phyloP scores from a whole-genome alignment of 2,797 vertebrate genomes.

The Oryzias dopingdopingensis region DNA sequence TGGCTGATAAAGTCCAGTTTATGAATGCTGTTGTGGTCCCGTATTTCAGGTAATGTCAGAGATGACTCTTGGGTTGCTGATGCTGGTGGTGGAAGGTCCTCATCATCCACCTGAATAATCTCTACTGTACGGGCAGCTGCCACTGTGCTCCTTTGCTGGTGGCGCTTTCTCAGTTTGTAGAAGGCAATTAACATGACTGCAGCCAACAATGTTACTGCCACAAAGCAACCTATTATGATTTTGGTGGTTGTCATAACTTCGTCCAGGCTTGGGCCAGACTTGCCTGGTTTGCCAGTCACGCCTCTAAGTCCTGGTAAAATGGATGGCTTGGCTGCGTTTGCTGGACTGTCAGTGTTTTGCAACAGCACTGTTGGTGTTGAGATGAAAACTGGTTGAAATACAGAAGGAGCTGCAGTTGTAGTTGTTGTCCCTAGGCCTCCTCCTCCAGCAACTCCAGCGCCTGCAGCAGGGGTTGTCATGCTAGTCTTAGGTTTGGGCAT shows the following conservation, averaged over 20 bases:
- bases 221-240: conserved; percentile 98
- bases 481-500: conserved; percentile 88
- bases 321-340: conserved; percentile 67
- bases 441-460: conserved; percentile 62
- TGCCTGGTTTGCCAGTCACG: conserved; percentile 80
- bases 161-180: conserved; percentile 96
- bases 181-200: conserved; percentile 98
- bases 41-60: conserved; percentile 87
- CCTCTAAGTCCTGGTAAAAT: conserved; percentile 79
- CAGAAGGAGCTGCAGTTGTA: conserved; percentile 88
- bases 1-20: conserved; percentile 81
- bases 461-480: conserved; percentile 61
- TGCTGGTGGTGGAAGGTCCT: conserved; percentile 86
- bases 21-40: conserved; percentile 86
- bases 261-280: conserved; percentile 86
- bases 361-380: conserved; percentile 94
- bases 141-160: conserved; percentile 94
- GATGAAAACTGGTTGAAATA: conserved; percentile 94
- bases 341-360: conserved; percentile 81
- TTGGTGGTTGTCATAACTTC: conserved; percentile 99
- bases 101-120: conserved; percentile 93
- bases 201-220: conserved; percentile 93
- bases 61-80: conserved; percentile 84
- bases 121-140: conserved; percentile 91
- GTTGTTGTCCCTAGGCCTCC: conserved; percentile 74